Base-by-base conservation (phyloP, 2,888 invertebrate genomes). In the Caenorhabditis angaria region DNA sequence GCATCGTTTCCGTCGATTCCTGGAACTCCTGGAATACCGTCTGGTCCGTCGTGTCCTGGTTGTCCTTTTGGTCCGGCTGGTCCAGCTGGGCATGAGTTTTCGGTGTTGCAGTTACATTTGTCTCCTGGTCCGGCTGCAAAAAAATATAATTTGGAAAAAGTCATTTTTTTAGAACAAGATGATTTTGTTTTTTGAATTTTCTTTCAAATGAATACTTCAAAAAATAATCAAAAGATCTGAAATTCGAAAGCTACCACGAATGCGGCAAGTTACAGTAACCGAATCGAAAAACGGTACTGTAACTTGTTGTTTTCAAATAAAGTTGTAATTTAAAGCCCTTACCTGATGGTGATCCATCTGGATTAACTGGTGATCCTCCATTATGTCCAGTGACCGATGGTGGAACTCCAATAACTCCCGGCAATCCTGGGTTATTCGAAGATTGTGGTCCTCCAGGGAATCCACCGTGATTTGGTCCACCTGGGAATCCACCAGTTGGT, bases 41-140 rank as follows among this genome's bases (percentile, higher is more conserved):
- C 80, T 48, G 77, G 79, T 68, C 83, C 83, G 27, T 81, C 80
- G 61, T 76, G 75, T 68, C 81, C 82, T 51, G 74, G 76, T 4
- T 50, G 64, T 75, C 78, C 76, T 63, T 80, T 81, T 61, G 81
- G 78, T 61, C 83, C 82, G n/a, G 80, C 62, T 41, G 83, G 80
- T 63, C 83, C 83, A 28, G 77, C 79, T 59, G 79, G 79, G 71
- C 79, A 80, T 22, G 69, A 70, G 69, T 80, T 80, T 24, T 80
- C 77, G n/a, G 79, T 70, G 60, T 80, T 69, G 73, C 79, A 80
- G 66, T 80, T 77, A 77, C 79, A 80, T 63, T 70, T 68, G 58
- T 73, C 73, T 51, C 61, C 57, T 55, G 76, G 76, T 64, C 70
- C 70, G 47, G 75, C 74, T 73, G 57, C 18, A 70, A 70, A 59